Base-by-base conservation (phyloP, 2,888 invertebrate genomes). In the Homarus gammarus region DNA sequence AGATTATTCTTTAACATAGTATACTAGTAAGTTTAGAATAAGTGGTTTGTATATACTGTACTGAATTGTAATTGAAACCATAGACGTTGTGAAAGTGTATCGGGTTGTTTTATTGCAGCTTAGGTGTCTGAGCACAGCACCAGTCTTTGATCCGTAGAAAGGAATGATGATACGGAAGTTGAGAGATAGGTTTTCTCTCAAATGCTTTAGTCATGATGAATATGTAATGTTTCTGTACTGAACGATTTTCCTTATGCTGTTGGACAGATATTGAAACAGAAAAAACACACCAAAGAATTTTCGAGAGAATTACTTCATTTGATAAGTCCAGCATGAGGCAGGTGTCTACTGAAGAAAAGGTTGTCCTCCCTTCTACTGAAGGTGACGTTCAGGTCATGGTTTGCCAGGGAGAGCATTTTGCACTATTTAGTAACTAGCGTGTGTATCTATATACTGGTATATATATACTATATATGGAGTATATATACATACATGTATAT, bases 341-440 rank as follows among this genome's bases (percentile, higher is more conserved):
- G 85, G 93, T 93, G 2, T 93, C 93, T 77, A 94, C 94, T 33
- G 91, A 93, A 79, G 94, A 94, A 92, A 94, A 94, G 92, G 93
- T 93, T 89, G 92, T 93, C 15, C 93, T 94, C 87, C 94, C 94
- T 12, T 93, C 94, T 6, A 93, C 93, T 93, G 94, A 94, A 93
- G 93, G 94, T 94, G 91, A 92, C 51, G 83, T n/a, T 36, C 33
- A 36, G 36, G n/a, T 10, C 38, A 18, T 38, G 36, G 8, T 40
- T 40, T 72, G n/a, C 36, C 22, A 15, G n/a, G 36, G 36, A 27
- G 2, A 72, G 72, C 72, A 64, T 22, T 64, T 64, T 5, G 44
- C 44, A 44, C 6, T 44, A 12, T 44, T n/a, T n/a, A n/a, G n/a
- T n/a, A 56, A 56, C 56, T 18, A 18, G 18, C 12, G 44, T 18